Evolutionary conservation across 92 coral and sea anemone genomes (phyloP).

Genomic region (Epizoanthus illoricatus): DNA sequence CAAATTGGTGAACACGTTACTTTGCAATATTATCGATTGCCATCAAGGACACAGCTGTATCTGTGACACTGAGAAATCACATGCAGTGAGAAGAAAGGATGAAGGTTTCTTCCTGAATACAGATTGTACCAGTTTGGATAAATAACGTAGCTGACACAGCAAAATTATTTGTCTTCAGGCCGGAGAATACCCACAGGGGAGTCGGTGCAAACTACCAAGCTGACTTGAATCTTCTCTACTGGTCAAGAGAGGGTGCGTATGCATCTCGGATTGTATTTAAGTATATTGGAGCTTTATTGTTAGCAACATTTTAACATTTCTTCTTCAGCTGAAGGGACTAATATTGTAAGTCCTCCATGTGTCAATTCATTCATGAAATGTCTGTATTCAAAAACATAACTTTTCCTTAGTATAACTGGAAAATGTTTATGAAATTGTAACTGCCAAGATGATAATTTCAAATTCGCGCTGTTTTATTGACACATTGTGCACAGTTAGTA

Average conservation of each 20-base stretch:
- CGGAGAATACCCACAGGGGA: conserved; percentile 95
- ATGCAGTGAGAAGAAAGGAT: too few relatives aligned
- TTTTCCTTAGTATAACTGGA: too few relatives aligned
- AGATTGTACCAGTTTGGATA: background rate
- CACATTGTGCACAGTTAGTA: too few relatives aligned
- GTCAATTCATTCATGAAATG: too few relatives aligned
- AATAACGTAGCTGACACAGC: background rate
- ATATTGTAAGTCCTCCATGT: too few relatives aligned
- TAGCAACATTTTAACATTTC: background rate
- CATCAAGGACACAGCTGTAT: background rate
- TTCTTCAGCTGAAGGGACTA: too few relatives aligned
- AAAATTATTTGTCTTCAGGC: conserved; percentile 50
- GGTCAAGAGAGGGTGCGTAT: conserved; percentile 85
- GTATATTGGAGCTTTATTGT: background rate
- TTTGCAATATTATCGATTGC: background rate
- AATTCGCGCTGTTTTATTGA: too few relatives aligned
- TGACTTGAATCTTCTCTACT: conserved; percentile 85
- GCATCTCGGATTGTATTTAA: background rate
- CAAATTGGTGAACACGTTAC: background rate
- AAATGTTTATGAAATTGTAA: too few relatives aligned
- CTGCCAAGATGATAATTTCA: too few relatives aligned
- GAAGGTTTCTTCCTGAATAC: too few relatives aligned
- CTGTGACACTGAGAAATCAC: too few relatives aligned
- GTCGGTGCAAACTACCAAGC: conserved; percentile 79
- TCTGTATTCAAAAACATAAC: too few relatives aligned